Conservation (phyloP, 2,888 invertebrate genomes). For the Heliothis peltigera region DNA sequence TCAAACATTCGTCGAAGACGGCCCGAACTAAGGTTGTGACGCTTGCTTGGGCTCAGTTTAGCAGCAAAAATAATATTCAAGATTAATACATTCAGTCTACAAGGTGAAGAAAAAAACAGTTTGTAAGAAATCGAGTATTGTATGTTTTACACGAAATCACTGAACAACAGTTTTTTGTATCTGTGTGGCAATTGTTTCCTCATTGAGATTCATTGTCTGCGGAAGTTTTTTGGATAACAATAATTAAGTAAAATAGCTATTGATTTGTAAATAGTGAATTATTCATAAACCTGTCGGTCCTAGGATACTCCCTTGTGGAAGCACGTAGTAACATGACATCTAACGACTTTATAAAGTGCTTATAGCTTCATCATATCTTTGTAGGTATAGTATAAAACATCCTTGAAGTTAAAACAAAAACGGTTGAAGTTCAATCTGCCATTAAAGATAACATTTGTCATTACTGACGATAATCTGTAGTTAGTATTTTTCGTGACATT, state of each 20-base stretch:
- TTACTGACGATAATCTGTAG: too few relatives aligned
- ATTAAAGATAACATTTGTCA: too few relatives aligned
- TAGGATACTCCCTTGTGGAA: slow-evolving; percentile 20
- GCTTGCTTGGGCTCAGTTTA: neutral
- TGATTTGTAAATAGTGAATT: neutral
- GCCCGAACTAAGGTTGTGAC: neutral
- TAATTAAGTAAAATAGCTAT: neutral
- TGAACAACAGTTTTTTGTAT: slow-evolving; percentile 40
- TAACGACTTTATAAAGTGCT: neutral
- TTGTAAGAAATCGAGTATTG: slow-evolving; percentile 36
- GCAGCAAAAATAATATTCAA: slow-evolving; percentile 8
- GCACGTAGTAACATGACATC: neutral
- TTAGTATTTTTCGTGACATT: too few relatives aligned
- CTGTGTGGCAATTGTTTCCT: slow-evolving; percentile 49
- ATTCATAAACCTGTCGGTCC: neutral
- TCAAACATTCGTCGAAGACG: neutral
- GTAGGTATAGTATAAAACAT: neutral
- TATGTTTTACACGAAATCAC: slow-evolving; percentile 47
- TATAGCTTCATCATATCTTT: neutral
- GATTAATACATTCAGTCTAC: slow-evolving; percentile 15
- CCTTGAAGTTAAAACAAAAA: neutral
- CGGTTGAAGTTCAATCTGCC: neutral
- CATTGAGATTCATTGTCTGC: slow-evolving; percentile 39
- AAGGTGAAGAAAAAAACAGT: slow-evolving; percentile 17
- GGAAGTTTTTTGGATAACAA: slow-evolving; percentile 35